Evolutionary conservation across 2,797 vertebrate genomes (phyloP).

Genomic region (Brachyrhaphis roseni): DNA sequence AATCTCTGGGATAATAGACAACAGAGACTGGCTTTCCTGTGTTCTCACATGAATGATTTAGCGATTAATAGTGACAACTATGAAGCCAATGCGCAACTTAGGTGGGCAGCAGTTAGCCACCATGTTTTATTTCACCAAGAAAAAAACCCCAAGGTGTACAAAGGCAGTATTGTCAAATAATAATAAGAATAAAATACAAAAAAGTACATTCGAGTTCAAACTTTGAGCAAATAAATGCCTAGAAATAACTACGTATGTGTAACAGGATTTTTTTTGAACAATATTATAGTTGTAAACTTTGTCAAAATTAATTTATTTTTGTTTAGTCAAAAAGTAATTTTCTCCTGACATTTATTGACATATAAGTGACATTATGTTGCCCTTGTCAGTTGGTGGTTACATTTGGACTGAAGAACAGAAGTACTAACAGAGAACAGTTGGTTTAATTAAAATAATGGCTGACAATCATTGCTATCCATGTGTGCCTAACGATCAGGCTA

Average conservation of each 20-base stretch:
- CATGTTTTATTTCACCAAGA: not conserved
- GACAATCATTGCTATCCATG: no score
- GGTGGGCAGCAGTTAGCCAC: slow-evolving; percentile 10
- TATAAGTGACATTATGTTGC: no score
- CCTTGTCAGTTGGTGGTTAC: no score
- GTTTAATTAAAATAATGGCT: no score
- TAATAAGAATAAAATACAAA: not conserved
- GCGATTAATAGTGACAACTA: slow-evolving; percentile 34
- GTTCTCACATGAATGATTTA: slow-evolving; percentile 32
- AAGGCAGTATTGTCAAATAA: not conserved
- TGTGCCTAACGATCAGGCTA: no score
- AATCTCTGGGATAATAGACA: slow-evolving; percentile 31
- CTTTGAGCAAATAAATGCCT: not conserved
- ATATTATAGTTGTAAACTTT: no score
- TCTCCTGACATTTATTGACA: no score
- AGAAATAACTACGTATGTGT: not conserved
- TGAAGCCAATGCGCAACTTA: slow-evolving; percentile 24
- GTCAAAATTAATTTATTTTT: no score
- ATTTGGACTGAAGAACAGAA: no score
- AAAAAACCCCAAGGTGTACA: not conserved
- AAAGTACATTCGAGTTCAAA: not conserved
- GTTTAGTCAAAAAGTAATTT: no score
- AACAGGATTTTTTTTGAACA: not conserved
- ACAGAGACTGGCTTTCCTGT: slow-evolving; percentile 16
- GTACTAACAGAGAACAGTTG: no score